Conservation (phyloP, 2,797 vertebrate genomes). For the Chrysocyon brachyurus region DNA sequence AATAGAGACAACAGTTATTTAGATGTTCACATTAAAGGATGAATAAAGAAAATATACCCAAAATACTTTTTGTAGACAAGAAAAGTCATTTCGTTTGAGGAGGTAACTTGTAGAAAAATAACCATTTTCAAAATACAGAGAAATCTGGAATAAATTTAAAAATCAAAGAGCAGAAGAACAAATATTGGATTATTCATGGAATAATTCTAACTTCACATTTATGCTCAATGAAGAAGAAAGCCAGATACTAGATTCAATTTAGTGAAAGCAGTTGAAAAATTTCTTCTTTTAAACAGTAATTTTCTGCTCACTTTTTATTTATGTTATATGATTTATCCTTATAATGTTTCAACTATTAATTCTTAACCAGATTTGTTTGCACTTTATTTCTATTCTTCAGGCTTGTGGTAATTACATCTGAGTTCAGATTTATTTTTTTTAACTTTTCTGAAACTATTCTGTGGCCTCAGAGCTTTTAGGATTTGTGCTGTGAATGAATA, state of each 20-base stretch:
- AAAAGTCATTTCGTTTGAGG: slow-evolving; percentile 57
- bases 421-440: slow-evolving; percentile 46
- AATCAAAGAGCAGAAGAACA: slow-evolving; percentile 43
- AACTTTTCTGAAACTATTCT: slow-evolving; percentile 1
- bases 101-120: slow-evolving; percentile 48
- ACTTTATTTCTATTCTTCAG: neutral
- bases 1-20: slow-evolving; percentile 47
- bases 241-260: slow-evolving; percentile 57
- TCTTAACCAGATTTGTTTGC: neutral
- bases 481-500: neutral
- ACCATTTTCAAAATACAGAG: slow-evolving; percentile 55
- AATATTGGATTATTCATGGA: slow-evolving; percentile 49
- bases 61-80: neutral
- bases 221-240: slow-evolving; percentile 69
- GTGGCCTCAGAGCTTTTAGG: slow-evolving; percentile 17
- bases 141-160: slow-evolving; percentile 65
- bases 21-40: neutral
- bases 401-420: neutral
- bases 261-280: slow-evolving; percentile 55
- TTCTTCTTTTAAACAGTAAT: slow-evolving; percentile 57
- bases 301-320: slow-evolving; percentile 60
- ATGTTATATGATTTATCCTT: slow-evolving; percentile 44
- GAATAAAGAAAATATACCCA: slow-evolving; percentile 10
- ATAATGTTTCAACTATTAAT: slow-evolving; percentile 50
- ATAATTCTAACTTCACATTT: slow-evolving; percentile 58